phyloP scores from a whole-genome alignment of 2,113 vertebrate species.

The Thryonomys swinderianus region DNA sequence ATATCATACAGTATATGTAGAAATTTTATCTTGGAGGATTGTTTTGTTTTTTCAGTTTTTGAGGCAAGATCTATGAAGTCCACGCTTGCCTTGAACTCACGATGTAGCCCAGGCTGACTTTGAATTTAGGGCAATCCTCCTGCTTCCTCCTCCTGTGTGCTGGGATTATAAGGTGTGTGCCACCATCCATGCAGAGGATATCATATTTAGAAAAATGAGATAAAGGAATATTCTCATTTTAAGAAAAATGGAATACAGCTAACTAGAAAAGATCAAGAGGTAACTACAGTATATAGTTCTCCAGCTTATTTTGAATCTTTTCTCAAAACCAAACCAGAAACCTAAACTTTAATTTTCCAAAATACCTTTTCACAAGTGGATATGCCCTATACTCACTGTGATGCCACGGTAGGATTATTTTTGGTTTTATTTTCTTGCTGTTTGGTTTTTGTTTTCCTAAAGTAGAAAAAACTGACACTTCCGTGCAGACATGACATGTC shows the following conservation, averaged over 20 bases:
- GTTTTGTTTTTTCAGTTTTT: background rate
- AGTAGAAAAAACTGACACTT: conserved; percentile 10
- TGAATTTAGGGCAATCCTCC: too few species aligned
- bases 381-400: background rate
- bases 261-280: conserved; percentile 4
- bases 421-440: background rate
- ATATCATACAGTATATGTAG: background rate
- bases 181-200: too few species aligned
- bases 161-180: too few species aligned
- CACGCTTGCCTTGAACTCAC: too few species aligned
- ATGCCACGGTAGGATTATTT: background rate
- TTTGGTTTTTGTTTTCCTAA: background rate
- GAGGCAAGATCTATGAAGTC: too few species aligned
- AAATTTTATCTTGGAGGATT: conserved; percentile 20
- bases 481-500: conserved; percentile 30
- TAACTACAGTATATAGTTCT: conserved; percentile 20
- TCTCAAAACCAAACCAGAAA: conserved; percentile 54
- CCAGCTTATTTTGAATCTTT: conserved; percentile 9
- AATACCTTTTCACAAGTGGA: conserved; percentile 21
- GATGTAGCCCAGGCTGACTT: too few species aligned
- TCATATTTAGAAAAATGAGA: conserved; percentile 13
- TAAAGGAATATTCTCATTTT: conserved; percentile 4
- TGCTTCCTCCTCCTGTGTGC: too few species aligned
- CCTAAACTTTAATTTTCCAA: conserved; percentile 37
- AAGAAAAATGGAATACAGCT: background rate